Evolutionary conservation across 2,888 invertebrate genomes (phyloP).

Genomic region (Poecilobothrus nobilitatus): DNA sequence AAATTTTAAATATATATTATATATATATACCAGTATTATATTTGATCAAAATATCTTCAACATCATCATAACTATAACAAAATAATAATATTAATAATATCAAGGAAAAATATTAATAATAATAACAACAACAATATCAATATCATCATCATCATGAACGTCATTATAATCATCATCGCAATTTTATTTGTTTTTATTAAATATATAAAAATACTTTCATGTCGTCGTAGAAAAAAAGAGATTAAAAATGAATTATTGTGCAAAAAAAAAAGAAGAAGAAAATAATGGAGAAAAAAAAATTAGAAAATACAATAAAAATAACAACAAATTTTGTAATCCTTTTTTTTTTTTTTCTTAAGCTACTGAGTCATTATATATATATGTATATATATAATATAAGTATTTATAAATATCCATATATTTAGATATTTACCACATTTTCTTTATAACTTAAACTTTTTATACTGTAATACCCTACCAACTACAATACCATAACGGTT

Average conservation of each 20-base stretch:
- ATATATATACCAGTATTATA: not conserved
- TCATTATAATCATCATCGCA: not conserved
- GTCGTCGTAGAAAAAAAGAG: not conserved
- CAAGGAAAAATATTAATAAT: too few relatives aligned
- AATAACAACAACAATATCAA: not conserved
- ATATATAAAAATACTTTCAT: not conserved
- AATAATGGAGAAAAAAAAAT: not conserved
- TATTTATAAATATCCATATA: not conserved
- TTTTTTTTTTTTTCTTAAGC: not conserved
- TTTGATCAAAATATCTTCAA: not conserved
- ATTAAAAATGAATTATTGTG: constrained; percentile 6
- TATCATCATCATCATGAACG: not conserved
- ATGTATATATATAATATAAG: not conserved
- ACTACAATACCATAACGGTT: too few relatives aligned
- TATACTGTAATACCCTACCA: not conserved
- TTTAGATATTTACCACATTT: not conserved
- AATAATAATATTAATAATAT: too few relatives aligned
- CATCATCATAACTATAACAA: not conserved
- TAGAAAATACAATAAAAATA: not conserved
- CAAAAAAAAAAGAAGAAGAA: not conserved
- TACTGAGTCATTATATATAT: not conserved
- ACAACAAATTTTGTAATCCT: not conserved
- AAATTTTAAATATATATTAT: not conserved
- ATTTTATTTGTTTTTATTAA: constrained; percentile 1
- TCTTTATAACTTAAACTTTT: not conserved